Conservation (phyloP, 2,797 vertebrate genomes). For the Sebastes minor region DNA sequence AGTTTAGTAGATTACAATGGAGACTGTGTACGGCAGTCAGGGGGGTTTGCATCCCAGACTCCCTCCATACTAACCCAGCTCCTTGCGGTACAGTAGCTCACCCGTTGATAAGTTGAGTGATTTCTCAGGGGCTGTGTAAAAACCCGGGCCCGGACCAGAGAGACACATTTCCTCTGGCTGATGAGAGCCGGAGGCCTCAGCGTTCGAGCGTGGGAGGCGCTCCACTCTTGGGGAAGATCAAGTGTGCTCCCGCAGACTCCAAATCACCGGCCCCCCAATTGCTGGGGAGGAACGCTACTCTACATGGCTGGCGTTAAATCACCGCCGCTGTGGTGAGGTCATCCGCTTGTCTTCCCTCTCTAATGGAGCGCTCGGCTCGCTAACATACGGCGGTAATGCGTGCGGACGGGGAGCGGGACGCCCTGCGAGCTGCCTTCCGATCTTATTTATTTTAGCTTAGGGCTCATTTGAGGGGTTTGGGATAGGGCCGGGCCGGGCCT, state of each 20-base stretch:
- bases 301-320: conserved; percentile 77
- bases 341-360: conserved; percentile 70
- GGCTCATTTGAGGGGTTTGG: conserved; percentile 73
- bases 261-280: conserved; percentile 74
- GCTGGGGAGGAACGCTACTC: conserved; percentile 67
- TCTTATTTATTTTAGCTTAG: conserved; percentile 79
- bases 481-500: conserved; percentile 36
- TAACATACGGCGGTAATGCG: conserved; percentile 74
- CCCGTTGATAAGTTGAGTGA: conserved; percentile 77
- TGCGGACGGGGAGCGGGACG: conserved; percentile 65
- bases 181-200: conserved; percentile 75
- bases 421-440: conserved; percentile 67
- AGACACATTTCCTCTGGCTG: conserved; percentile 79
- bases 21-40: conserved; percentile 52
- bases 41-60: conserved; percentile 55
- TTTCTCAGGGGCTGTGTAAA: conserved; percentile 81
- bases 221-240: conserved; percentile 78
- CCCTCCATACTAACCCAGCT: conserved; percentile 54
- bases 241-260: conserved; percentile 74
- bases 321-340: conserved; percentile 77
- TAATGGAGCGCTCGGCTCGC: conserved; percentile 78
- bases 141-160: conserved; percentile 65
- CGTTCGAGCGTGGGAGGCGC: conserved; percentile 72
- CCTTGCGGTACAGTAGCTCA: conserved; percentile 78
- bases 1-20: conserved; percentile 57